Conservation (phyloP, 2,888 invertebrate species). For the Drosophila imparisetae region DNA sequence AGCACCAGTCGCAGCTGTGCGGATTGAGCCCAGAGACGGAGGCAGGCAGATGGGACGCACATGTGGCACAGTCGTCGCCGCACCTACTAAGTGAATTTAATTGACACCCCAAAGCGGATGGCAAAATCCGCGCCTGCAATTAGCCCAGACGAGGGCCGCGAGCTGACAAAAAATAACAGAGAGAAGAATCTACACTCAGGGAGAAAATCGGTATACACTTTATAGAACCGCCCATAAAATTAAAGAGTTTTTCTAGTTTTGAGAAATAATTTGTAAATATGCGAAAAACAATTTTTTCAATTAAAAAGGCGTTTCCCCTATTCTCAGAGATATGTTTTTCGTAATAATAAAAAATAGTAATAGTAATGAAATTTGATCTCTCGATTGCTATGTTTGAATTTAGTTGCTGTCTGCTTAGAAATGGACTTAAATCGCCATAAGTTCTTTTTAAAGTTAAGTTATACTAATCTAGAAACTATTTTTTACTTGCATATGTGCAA, state of each 20-base stretch:
- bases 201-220: not conserved
- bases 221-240: not conserved
- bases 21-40: not conserved
- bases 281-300: not conserved
- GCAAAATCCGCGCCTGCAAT: slow-evolving; percentile 77
- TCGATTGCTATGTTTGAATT: no score
- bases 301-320: not conserved
- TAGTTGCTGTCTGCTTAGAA: no score
- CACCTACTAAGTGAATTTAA: slow-evolving; percentile 75
- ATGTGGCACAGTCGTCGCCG: slow-evolving; percentile 61
- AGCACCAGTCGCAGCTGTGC: slow-evolving; percentile 4
- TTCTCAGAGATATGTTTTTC: not conserved
- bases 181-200: not conserved
- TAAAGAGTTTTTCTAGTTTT: not conserved
- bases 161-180: slow-evolving; percentile 1
- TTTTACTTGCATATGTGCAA: no score
- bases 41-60: slow-evolving; percentile 66
- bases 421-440: no score
- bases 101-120: slow-evolving; percentile 70
- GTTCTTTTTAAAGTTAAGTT: no score
- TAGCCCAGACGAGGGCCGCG: slow-evolving; percentile 50
- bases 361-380: no score
- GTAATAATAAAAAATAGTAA: no score
- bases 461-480: no score
- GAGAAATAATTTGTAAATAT: not conserved